These are phyloP conservation scores for Oligia strigilis DNA, from an alignment of 2,888 invertebrate species.

Conservation along the genomic window DNA sequence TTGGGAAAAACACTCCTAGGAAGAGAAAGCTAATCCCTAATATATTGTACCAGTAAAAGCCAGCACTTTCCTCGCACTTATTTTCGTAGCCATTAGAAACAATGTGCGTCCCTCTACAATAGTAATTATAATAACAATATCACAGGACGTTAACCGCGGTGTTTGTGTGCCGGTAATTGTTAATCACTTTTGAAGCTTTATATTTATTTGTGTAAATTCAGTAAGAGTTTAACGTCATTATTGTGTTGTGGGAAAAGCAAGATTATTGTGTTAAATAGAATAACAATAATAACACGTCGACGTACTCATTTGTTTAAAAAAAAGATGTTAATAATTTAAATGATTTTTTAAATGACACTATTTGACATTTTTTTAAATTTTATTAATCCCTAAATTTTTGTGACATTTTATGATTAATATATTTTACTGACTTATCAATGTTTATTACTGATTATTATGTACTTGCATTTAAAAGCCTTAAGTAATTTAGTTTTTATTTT, in stretches of 20 bases:
- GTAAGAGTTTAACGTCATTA: background rate
- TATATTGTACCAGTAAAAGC: background rate
- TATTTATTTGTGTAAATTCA: background rate
- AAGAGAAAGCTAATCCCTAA: background rate
- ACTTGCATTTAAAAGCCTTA: too few relatives aligned
- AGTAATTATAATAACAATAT: constrained; percentile 33
- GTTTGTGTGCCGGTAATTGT: constrained; percentile 19
- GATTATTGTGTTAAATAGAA: background rate
- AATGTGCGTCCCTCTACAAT: constrained; percentile 3
- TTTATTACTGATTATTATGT: too few relatives aligned
- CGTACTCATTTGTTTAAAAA: background rate
- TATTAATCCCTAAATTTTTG: too few relatives aligned
- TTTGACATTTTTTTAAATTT: too few relatives aligned
- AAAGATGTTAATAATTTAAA: too few relatives aligned
- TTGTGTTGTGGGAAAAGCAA: background rate
- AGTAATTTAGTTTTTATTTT: too few relatives aligned
- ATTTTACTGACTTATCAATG: too few relatives aligned
- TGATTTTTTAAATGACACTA: too few relatives aligned
- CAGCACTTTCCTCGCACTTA: background rate
- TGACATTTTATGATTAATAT: too few relatives aligned
- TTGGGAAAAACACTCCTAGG: background rate
- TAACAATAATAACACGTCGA: background rate
- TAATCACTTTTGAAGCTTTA: constrained; percentile 26
- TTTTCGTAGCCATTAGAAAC: constrained; percentile 13
- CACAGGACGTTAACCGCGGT: constrained; percentile 16